Evolutionary conservation across 2,113 vertebrate genomes (phyloP).

Genomic region (Pyrgilauda ruficollis): DNA sequence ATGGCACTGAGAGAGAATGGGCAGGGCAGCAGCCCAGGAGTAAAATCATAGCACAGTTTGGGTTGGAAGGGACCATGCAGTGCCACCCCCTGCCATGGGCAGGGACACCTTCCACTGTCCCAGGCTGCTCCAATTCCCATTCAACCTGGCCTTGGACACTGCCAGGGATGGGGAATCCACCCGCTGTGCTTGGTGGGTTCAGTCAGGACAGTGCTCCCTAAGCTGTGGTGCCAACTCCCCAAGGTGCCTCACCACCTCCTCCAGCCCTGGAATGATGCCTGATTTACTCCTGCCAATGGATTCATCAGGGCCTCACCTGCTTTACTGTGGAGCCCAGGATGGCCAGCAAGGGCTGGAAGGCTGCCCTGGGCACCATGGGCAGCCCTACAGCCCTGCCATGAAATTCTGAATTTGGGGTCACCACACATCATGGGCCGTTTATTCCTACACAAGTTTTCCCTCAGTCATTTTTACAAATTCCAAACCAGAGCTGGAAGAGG

Average conservation of each 20-base stretch:
- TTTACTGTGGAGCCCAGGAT: not conserved
- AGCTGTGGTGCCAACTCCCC: not conserved
- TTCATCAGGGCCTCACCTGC: not conserved
- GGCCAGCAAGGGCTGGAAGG: accelerated
- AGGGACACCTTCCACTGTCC: not conserved
- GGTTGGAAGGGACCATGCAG: not conserved
- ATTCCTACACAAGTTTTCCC: not conserved
- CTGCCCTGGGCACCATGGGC: accelerated
- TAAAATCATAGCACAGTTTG: not conserved
- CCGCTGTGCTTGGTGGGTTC: not conserved
- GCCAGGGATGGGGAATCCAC: not conserved
- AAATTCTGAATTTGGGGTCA: not conserved
- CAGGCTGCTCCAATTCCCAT: not conserved
- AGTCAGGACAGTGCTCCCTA: not conserved
- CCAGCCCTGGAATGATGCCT: not conserved
- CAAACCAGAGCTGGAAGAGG: not conserved
- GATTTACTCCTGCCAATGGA: not conserved
- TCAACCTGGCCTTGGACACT: accelerated
- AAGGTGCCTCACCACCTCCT: not conserved
- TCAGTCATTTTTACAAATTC: not conserved
- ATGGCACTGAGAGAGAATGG: not conserved
- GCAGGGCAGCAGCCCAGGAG: accelerated
- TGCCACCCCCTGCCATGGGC: accelerated
- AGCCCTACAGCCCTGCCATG: not conserved
- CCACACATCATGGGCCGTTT: not conserved